These are phyloP conservation scores for Sander vitreus DNA, from an alignment of 2,113 vertebrate species.

Conservation along the genomic window DNA sequence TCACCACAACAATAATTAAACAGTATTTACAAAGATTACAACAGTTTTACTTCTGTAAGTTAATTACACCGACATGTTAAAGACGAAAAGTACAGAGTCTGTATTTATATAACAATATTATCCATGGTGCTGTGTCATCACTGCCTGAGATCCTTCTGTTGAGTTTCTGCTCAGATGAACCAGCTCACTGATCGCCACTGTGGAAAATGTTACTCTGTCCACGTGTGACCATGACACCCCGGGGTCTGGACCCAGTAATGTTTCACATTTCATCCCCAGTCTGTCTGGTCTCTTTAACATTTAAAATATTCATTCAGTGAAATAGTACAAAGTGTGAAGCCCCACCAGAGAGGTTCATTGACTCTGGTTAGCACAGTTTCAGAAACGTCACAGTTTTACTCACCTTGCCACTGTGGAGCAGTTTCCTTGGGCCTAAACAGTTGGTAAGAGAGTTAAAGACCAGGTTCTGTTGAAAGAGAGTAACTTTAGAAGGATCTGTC, in stretches of 20 bases:
- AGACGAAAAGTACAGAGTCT: background rate
- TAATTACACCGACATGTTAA: background rate
- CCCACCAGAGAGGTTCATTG: background rate
- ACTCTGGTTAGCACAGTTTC: background rate
- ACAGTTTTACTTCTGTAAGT: background rate
- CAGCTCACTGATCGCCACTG: background rate
- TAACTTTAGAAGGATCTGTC: background rate
- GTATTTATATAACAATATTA: background rate
- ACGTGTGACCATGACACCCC: background rate
- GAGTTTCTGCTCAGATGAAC: background rate
- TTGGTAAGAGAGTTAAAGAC: slow-evolving; percentile 97
- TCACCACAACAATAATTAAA: background rate
- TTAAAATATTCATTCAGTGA: slow-evolving; percentile 19
- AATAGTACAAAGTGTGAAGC: background rate
- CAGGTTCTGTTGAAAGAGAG: slow-evolving; percentile 84
- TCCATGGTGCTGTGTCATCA: background rate
- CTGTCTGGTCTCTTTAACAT: background rate
- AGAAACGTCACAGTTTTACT: slow-evolving; percentile 10
- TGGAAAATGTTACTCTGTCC: slow-evolving; percentile 13
- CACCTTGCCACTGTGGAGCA: slow-evolving; percentile 93
- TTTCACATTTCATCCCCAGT: slow-evolving; percentile 5
- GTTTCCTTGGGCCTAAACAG: slow-evolving; percentile 95
- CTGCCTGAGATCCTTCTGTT: background rate
- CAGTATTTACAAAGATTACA: background rate
- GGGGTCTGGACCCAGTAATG: background rate